Conservation (phyloP, 2,797 vertebrate species). For the Leptatherina wallacei region DNA sequence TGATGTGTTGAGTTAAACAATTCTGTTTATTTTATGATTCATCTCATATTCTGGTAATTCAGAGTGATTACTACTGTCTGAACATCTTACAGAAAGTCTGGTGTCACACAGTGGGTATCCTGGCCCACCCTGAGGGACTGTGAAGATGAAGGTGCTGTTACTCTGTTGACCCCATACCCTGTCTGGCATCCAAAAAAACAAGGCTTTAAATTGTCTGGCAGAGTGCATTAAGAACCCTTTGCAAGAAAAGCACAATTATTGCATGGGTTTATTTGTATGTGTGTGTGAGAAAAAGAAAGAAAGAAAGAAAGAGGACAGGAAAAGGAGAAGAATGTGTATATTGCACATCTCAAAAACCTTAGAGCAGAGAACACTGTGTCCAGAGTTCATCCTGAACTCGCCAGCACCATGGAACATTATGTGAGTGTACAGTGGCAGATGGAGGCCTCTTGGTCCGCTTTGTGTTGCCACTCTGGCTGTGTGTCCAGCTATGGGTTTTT, state of each 20-base stretch:
- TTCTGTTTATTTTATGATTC: slow-evolving; percentile 23
- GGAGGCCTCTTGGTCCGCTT: slow-evolving; percentile 44
- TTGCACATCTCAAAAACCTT: slow-evolving; percentile 62
- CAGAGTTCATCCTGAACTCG: slow-evolving; percentile 62
- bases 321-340: slow-evolving; percentile 34
- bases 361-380: slow-evolving; percentile 66
- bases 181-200: slow-evolving; percentile 42
- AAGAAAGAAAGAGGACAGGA: not conserved
- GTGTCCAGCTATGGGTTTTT: slow-evolving; percentile 44
- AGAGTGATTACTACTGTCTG: slow-evolving; percentile 40
- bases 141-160: slow-evolving; percentile 43
- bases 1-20: slow-evolving; percentile 28
- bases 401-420: slow-evolving; percentile 68
- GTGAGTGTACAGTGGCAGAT: slow-evolving; percentile 50
- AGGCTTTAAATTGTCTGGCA: slow-evolving; percentile 47
- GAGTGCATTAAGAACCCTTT: slow-evolving; percentile 50
- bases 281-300: slow-evolving; percentile 7
- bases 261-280: slow-evolving; percentile 20
- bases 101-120: slow-evolving; percentile 7
- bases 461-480: slow-evolving; percentile 47
- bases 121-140: slow-evolving; percentile 49
- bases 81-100: slow-evolving; percentile 30
- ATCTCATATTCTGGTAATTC: slow-evolving; percentile 39
- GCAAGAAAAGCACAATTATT: slow-evolving; percentile 49
- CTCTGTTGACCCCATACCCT: slow-evolving; percentile 59